Percentiles rank a stretch among this genome's conserved stretches.
Conservation (phyloP, 2,113 vertebrate genomes). For the Macquaria ambigua region DNA sequence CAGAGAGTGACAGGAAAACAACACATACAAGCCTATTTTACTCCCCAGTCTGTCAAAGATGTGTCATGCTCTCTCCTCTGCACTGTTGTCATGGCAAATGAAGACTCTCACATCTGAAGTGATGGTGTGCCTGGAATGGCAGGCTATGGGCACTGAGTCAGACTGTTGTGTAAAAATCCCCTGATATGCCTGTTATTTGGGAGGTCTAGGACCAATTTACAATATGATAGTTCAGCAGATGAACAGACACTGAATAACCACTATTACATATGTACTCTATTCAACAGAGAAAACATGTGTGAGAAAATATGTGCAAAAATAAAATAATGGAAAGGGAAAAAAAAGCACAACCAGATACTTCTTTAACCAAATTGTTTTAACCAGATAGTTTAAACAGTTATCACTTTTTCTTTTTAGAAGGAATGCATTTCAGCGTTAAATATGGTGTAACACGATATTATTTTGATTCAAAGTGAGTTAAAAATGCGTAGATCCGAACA, state of each 20-base stretch:
- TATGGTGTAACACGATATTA: not conserved
- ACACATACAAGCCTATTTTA: constrained; percentile 73
- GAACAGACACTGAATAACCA: constrained; percentile 7
- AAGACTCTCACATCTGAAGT: constrained; percentile 73
- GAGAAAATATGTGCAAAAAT: not conserved
- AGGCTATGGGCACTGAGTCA: constrained; percentile 51
- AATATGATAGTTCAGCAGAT: constrained; percentile 29
- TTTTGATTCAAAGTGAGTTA: not conserved
- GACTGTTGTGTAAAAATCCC: constrained; percentile 55
- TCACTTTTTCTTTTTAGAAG: not conserved
- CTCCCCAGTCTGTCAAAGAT: constrained; percentile 72
- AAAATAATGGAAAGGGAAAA: not conserved
- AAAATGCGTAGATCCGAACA: not conserved
- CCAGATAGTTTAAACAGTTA: not conserved
- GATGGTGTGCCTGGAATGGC: constrained; percentile 56
- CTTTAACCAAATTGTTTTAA: not conserved
- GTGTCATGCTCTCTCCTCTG: constrained; percentile 73
- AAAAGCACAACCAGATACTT: not conserved
- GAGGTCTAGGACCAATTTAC: constrained; percentile 62
- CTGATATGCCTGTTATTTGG: constrained; percentile 57
- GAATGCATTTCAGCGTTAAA: not conserved
- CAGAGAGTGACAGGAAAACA: constrained; percentile 72
- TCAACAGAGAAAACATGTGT: not conserved
- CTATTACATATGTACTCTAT: constrained; percentile 19
- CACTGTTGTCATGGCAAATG: constrained; percentile 77